phyloP scores from a whole-genome alignment of 2,888 invertebrate species.

The Eulithis prunata region DNA sequence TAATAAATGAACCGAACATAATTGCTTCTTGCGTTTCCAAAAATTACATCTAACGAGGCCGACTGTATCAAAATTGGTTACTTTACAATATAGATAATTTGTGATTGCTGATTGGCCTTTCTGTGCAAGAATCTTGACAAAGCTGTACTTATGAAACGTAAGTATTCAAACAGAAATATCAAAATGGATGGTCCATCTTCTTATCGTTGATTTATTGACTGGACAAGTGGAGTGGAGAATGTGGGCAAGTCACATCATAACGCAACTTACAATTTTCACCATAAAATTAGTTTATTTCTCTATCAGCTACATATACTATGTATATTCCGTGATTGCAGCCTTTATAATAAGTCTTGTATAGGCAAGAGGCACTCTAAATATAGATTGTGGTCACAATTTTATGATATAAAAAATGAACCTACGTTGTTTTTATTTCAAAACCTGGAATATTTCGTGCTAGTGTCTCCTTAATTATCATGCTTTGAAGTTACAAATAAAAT shows the following conservation, averaged over 20 bases:
- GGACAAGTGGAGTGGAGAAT: conserved; percentile 39
- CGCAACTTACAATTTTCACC: conserved; percentile 85
- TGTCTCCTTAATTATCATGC: conserved; percentile 72
- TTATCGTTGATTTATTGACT: conserved; percentile 19
- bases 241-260: conserved; percentile 78
- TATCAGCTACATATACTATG: conserved; percentile 82
- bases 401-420: conserved; percentile 79
- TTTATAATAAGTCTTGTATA: conserved; percentile 84
- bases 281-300: conserved; percentile 77
- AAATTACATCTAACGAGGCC: neutral
- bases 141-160: no score
- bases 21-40: neutral
- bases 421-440: conserved; percentile 74
- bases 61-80: neutral
- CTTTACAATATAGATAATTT: neutral
- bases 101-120: neutral
- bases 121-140: neutral
- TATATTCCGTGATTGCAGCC: conserved; percentile 85
- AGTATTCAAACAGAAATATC: neutral
- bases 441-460: conserved; percentile 77
- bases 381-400: conserved; percentile 85
- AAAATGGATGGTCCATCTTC: conserved; percentile 16
- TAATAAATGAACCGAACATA: conserved; percentile 16
- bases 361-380: conserved; percentile 87
- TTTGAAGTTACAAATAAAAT: conserved; percentile 64